Evolutionary conservation across 2,888 invertebrate species (phyloP), one percentile per base, ranked within the genome.

Genomic region (Xylocampa areola): DNA sequence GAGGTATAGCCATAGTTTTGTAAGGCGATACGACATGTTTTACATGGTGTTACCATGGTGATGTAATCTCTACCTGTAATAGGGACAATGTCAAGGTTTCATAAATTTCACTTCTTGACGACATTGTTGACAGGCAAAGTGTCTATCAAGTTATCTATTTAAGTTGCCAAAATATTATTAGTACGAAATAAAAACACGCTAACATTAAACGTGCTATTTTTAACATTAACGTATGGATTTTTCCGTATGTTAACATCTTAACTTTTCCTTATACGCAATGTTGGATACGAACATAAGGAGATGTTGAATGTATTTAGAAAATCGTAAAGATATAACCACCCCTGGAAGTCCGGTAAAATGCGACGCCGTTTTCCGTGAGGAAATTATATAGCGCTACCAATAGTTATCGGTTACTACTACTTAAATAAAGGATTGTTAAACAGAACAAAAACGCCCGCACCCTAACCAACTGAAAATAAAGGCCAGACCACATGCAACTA

Each of bases 71-170:
- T 66, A 75, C 64, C 68, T 77, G 77, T 84, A 88, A 85, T 74
- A 82, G 73, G 79, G 77, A 81, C 89, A 90, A 86, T 86, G 90
- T 89, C 90, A 90, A 90, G 90, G 90, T 86, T 77, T 63, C 45
- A 61, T 67, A 63, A 81, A 80, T 87, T 88, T 87, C 85, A 86
- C 83, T 84, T 64, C 50, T 63, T 55, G 47, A 32, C 64, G 33
- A 27, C 32, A 50, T 35, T 43, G 57, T 63, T 66, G 64, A 55
- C 7, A 19, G 37, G 48, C 14, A 44, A 48, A 6, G 14, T 55
- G 30, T 4, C 14, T 47, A 30, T 32, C 10, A 23, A 40, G 5
- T n/a, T 25, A 45, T n/a, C 8, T 14, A 13, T 13, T 2, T n/a
- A 37, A 41, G 25, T 39, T 30, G 8, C 10, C 21, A 35, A 43